Percentiles rank a stretch among this genome's conserved stretches.
phyloP scores from a whole-genome alignment of 2,888 invertebrate genomes.

The Synergus gifuensis region DNA sequence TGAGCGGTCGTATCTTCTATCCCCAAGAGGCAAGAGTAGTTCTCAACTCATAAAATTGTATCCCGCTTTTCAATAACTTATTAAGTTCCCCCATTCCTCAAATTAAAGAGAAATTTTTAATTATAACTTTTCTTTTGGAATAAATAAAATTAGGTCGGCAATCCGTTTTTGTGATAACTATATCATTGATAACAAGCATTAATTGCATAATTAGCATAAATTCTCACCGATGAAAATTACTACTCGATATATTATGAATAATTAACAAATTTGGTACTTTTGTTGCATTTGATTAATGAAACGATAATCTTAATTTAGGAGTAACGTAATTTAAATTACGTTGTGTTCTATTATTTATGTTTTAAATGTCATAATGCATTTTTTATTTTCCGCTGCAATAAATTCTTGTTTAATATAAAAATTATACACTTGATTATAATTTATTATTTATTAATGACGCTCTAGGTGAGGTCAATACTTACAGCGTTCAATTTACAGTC shows the following conservation, averaged over 20 bases:
- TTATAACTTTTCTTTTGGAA: background rate
- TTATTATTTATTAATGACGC: background rate
- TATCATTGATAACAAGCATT: background rate
- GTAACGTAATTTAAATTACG: too few relatives aligned
- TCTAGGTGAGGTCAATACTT: background rate
- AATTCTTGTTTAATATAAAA: background rate
- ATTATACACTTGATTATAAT: background rate
- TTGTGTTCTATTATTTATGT: too few relatives aligned
- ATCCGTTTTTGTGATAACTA: background rate
- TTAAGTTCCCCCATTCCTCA: background rate
- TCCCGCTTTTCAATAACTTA: background rate
- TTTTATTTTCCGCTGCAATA: background rate
- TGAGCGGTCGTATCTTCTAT: background rate
- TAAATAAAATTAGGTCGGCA: background rate
- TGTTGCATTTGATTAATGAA: too few relatives aligned
- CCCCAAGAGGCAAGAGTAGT: too few relatives aligned
- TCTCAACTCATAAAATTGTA: background rate
- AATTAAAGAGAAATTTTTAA: background rate
- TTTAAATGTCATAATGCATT: background rate
- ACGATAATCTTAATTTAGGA: too few relatives aligned
- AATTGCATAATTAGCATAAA: background rate
- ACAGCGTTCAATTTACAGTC: background rate
- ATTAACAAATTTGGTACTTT: background rate
- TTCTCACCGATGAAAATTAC: background rate
- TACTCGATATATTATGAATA: background rate